Evolutionary conservation across 1,140 invertebrate genomes (phyloP), one percentile per base, ranked within the genome.

Genomic region (Lysiphlebus fabarum): DNA sequence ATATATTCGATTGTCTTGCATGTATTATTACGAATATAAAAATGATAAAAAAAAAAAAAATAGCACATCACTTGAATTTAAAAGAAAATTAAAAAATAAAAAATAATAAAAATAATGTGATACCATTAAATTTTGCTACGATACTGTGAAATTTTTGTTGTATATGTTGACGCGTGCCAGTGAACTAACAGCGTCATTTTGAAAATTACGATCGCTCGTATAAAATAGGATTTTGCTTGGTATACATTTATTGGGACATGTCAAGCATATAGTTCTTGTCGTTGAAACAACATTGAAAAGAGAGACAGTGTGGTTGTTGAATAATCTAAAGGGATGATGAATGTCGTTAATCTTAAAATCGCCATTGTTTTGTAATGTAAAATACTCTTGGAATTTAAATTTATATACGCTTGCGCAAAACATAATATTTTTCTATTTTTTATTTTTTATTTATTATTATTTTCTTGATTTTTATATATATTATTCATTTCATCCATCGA

Each of bases 121-220:
- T 43, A 43, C 53, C 48, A 59, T 59, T 50, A 59, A 56, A 54
- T 41, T 48, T 10, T 37, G 53, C 53, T 56, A 59, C 48, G 47
- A 41, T 43, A 48, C 41, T 49, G 51, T 61, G 55, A 62, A 67
- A 69, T 64, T 42, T 43, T 57, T 57, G 54, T 41, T 54, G 50
- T 34, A n/a, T n/a, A 48, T 59, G 51, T 53, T 48, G 44, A 54
- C 58, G 48, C 54, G 49, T 49, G 47, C 40, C 53, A 33, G 53
- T 44, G 53, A 58, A 45, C 61, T 57, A 64, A 61, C 45, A 40
- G 53, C 59, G 61, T 61, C 61, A 65, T 65, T 69, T 62, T 44
- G 56, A 45, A 56, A 70, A 68, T 68, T 65, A 70, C 66, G 65
- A 70, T 67, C 62, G 58, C 54, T 63, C 62, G 58, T 67, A 68